Base-by-base conservation (phyloP, 2,888 invertebrate species). In the Chrysopilus asiliformis region DNA sequence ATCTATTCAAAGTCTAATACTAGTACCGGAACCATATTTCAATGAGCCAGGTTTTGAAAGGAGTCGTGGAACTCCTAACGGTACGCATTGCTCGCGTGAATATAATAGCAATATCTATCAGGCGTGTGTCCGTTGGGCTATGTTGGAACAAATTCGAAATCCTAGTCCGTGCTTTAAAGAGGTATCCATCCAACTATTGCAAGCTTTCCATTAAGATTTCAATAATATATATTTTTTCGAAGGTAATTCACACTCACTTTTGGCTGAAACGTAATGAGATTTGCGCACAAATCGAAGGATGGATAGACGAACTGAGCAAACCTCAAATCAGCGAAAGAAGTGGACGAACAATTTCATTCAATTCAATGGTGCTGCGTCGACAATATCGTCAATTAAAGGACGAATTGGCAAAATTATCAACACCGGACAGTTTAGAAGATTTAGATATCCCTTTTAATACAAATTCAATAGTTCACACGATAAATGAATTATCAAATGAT, bases 71-170 rank as follows among this genome's bases (percentile, higher is more conserved):
- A 87, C 90, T 24, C 79, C 84, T 42, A 77, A 81, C 15, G 93
- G 91, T 47, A 84, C 79, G 48, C 81, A 83, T 59, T 87, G 86
- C 55, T 89, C 89, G 45, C 75, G 82, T 52, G 91, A 93, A 66
- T 94, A 94, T 68, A 93, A 93, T 65, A 83, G 87, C 50, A 93
- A 91, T 66, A 90, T 94, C 53, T 82, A 86, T 63, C 89, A 91
- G 66, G 91, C 91, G 8, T 89, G 87, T 47, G 89, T 87, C 44
- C 79, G 87, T 57, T 94, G 91, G 93, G 93, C 89, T 45, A 93
- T 94, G 89, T 70, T 94, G 44, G 91, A 94, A 65, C 90, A 90
- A 60, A 75, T 94, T 47, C 68, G 81, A 41, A 83, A 83, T 65
- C 89, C 93, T 4, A 84, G 84, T 57, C 79, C 85, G 26, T 90